phyloP scores from a whole-genome alignment of 2,888 invertebrate genomes.

The Aproaerema taeniolella region DNA sequence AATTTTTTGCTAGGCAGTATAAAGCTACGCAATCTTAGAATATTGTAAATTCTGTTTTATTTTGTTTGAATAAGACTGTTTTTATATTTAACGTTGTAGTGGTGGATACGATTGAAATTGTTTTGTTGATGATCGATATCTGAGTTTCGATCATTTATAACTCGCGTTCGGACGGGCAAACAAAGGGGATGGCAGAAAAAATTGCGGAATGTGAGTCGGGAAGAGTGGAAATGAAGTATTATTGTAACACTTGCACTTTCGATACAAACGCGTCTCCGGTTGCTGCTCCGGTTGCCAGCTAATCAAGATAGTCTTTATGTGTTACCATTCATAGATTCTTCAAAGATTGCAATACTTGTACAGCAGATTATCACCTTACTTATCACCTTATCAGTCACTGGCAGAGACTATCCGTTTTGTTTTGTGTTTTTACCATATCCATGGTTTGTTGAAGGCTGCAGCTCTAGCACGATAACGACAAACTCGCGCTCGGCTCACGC shows the following conservation, averaged over 20 bases:
- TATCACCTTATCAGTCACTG: no score
- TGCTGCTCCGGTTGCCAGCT: constrained; percentile 41
- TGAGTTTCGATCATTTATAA: constrained; percentile 72
- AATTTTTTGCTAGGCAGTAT: constrained; percentile 25
- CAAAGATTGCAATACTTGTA: not conserved
- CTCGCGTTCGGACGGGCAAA: constrained; percentile 66
- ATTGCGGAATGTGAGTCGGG: constrained; percentile 54
- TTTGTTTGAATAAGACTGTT: not conserved
- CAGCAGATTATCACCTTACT: constrained; percentile 1
- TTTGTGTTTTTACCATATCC: no score
- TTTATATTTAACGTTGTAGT: not conserved
- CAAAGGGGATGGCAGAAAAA: constrained; percentile 57
- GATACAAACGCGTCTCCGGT: constrained; percentile 44
- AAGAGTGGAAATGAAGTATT: constrained; percentile 68
- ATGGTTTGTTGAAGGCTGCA: no score
- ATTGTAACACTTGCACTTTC: constrained; percentile 77
- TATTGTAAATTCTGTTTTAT: no score
- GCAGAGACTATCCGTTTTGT: no score
- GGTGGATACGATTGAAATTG: constrained; percentile 26
- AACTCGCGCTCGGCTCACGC: no score
- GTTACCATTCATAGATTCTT: not conserved
- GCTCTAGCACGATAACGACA: no score
- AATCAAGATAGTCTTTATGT: no score
- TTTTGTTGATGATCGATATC: constrained; percentile 61
- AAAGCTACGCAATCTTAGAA: not conserved